Evolutionary conservation across 2,888 invertebrate species (phyloP).

Genomic region (Lumbricus terrestris): DNA sequence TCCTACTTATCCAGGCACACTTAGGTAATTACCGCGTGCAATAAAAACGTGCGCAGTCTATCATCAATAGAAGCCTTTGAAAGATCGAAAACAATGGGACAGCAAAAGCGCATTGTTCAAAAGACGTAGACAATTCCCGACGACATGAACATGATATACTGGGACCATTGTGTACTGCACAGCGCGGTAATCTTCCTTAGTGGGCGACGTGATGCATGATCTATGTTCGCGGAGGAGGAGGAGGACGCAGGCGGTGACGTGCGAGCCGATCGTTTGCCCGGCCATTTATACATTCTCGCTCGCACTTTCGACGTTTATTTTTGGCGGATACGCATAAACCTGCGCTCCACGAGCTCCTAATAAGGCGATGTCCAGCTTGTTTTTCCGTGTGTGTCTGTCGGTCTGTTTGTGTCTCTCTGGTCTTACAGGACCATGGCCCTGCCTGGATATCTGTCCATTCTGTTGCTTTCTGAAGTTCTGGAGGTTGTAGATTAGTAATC

Average conservation of each 20-base stretch:
- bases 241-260: background rate
- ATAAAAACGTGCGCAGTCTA: background rate
- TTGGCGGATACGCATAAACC: background rate
- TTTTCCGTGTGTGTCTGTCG: background rate
- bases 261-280: background rate
- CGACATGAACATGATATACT: background rate
- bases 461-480: background rate
- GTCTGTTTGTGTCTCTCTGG: background rate
- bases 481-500: background rate
- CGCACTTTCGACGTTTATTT: conserved; percentile 3
- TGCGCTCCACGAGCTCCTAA: background rate
- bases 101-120: background rate
- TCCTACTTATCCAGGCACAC: background rate
- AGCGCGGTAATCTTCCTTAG: background rate
- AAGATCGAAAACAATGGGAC: background rate
- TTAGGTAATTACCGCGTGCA: background rate
- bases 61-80: background rate
- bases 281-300: background rate
- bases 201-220: background rate
- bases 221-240: too few species aligned
- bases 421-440: too few species aligned
- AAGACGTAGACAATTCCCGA: background rate
- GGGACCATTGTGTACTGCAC: background rate
- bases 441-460: background rate
- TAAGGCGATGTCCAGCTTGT: background rate